Evolutionary conservation across 2,113 vertebrate species (phyloP), one percentile per base, ranked within the genome.

Genomic region (Nesogale talazaci): DNA sequence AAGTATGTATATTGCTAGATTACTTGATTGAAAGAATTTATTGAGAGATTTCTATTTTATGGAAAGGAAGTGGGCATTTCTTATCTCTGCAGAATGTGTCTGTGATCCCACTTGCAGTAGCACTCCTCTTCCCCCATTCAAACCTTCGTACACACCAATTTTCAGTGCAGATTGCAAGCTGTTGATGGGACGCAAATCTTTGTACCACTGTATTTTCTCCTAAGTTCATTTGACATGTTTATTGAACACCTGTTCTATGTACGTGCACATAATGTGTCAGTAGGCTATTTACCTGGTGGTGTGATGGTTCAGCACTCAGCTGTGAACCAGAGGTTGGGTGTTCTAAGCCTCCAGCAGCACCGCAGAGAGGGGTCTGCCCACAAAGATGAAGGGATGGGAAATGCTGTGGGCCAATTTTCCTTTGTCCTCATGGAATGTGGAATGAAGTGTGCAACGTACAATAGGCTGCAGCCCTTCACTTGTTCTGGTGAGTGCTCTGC

Each of bases 21-120:
- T 29, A 83, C 88, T 95, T 29, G 76, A 23, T 69, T 88, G 22
- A 80, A 83, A 46, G 36, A 6, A 31, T 87, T 96, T 91, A 9
- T 46, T 46, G 46, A 52, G 14, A 52, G 46, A 52, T 52, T 52
- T 83, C 15, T 29, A 65, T 90, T 95, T 29, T 80, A 23, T 69
- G 86, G 22, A 81, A 83, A 52, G 36, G 20, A 91, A 88, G 31
- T 78, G 83, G 0, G 6, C 85, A 25, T 20, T 91, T 93, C 72
- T 61, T 19, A 20, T 61, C 59, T 87, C 77, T 75, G 27, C 4
- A 38, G 15, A 4, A 3, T 14, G 2, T 76, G 1, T 72, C 36
- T 86, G 9, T 63, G 40, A 69, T 56, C 38, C 34, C 25, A 31
- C 9, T 36, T 85, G 4, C 14, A 52, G 46, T 61, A 61, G 23